A percentile compares a stretch with the other conserved stretches of the same genome.
Evolutionary conservation across 2,113 vertebrate species (phyloP).

Genomic region (Chascanopsetta lugubris): DNA sequence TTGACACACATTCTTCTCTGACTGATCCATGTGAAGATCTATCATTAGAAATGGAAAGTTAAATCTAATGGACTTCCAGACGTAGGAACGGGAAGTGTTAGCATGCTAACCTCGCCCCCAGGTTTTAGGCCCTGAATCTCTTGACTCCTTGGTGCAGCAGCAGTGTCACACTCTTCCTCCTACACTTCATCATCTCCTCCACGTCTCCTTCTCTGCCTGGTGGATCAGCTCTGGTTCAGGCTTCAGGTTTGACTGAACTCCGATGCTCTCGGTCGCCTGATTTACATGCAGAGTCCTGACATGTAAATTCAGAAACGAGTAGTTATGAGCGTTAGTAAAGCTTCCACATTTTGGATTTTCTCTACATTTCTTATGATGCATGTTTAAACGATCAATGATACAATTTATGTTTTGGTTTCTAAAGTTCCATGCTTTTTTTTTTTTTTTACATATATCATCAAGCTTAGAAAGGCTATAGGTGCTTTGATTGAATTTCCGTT

Average conservation of each 20-base stretch:
- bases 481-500: background rate
- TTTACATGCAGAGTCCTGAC: constrained; percentile 12
- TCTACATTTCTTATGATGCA: background rate
- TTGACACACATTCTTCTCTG: too few relatives aligned
- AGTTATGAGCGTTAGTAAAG: background rate
- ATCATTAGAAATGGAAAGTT: too few relatives aligned
- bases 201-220: background rate
- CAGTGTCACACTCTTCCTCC: constrained; percentile 16
- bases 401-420: too few relatives aligned
- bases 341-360: background rate
- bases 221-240: background rate
- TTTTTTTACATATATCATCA: too few relatives aligned
- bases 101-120: background rate
- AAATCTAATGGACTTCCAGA: too few relatives aligned
- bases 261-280: background rate
- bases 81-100: too few relatives aligned
- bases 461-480: background rate
- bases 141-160: constrained; percentile 56
- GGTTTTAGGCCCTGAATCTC: constrained; percentile 9
- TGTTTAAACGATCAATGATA: background rate
- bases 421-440: too few relatives aligned
- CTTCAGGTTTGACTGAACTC: constrained; percentile 23
- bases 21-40: too few relatives aligned
- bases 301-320: constrained; percentile 18
- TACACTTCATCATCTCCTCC: constrained; percentile 4